Base-by-base conservation (phyloP, 2,113 vertebrate genomes). In the Microcebus tavaratra region DNA sequence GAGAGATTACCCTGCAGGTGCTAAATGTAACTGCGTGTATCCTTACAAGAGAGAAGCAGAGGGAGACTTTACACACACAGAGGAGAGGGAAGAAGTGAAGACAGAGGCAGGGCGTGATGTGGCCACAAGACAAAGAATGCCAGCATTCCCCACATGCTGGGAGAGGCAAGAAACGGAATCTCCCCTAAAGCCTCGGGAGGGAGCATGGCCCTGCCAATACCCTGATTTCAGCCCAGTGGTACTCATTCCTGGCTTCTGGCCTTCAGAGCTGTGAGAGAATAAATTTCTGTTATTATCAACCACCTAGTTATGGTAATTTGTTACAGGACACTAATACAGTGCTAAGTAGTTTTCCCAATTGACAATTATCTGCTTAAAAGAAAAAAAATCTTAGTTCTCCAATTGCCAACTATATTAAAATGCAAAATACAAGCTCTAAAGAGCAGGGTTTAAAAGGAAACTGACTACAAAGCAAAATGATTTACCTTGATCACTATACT, bases 361-460 rank as follows among this genome's bases (percentile, higher is more conserved):
- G 39, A 87, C 20, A 75, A 39, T 85, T 68, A n/a, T 63, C 23
- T 96, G 34, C 50, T 94, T 92, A 87, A 83, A 90, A 63, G 50
- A 31, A 42, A 21, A 18, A 42, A 67, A 68, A 27, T 72, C 75
- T 57, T 53, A 75, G n/a, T 65, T 85, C 15, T 63, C 72, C 96
- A 85, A 57, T 76, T 85, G 65, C 36, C 18, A 91, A 50, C 2
- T 67, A 42, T 63, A 84, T 50, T 91, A 79, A 95, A 93, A 72
- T 50, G n/a, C 18, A 48, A 87, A 92, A 5, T 45, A 73, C 42
- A 90, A 39, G 9, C 18, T 79, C 45, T 75, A 36, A 73, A 79
- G 63, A n/a, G 6, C 31, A 63, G 67, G n/a, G 6, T 70, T 91
- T 36, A 63, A 84, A 90, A 93, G 63, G 55, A 79, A 81, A 34